Evolutionary conservation across 2,797 vertebrate species (phyloP).

Genomic region (Sternotherus odoratus): DNA sequence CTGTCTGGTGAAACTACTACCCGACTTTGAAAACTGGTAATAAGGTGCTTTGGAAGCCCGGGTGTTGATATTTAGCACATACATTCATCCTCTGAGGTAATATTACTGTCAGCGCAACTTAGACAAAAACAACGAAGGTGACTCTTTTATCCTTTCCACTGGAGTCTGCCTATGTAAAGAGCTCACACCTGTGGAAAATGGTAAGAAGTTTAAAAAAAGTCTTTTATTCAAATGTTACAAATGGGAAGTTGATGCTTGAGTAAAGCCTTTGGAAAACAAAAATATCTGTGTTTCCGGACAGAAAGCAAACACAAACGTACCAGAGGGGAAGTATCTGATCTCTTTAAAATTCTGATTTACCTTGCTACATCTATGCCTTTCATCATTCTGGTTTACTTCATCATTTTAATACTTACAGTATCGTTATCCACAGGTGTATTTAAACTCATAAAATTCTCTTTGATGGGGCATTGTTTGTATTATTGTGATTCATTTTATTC

Average conservation of each 20-base stretch:
- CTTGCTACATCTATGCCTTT: neutral
- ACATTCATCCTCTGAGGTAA: fast-evolving
- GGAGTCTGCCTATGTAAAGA: conserved; percentile 38
- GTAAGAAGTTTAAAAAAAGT: neutral
- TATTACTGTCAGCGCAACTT: neutral
- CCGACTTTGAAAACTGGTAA: neutral
- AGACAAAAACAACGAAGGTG: neutral
- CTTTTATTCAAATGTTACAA: conserved; percentile 64
- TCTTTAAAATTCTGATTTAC: neutral
- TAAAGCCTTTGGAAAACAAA: conserved; percentile 74
- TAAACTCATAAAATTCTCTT: fast-evolving
- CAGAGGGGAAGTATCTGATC: conserved; percentile 31
- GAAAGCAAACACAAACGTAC: conserved; percentile 34
- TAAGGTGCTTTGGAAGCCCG: neutral
- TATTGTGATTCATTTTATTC: neutral
- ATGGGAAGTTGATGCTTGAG: conserved; percentile 60
- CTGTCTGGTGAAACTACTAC: neutral
- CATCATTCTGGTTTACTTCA: neutral
- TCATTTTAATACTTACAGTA: neutral
- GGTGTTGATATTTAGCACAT: neutral
- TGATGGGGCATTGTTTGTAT: neutral
- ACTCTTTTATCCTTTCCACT: neutral
- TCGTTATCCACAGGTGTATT: neutral
- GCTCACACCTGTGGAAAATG: conserved; percentile 52
- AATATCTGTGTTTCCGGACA: neutral